Evolutionary conservation across 2,888 invertebrate species (phyloP), one percentile per base, ranked within the genome.

Genomic region (Limenitis camilla): DNA sequence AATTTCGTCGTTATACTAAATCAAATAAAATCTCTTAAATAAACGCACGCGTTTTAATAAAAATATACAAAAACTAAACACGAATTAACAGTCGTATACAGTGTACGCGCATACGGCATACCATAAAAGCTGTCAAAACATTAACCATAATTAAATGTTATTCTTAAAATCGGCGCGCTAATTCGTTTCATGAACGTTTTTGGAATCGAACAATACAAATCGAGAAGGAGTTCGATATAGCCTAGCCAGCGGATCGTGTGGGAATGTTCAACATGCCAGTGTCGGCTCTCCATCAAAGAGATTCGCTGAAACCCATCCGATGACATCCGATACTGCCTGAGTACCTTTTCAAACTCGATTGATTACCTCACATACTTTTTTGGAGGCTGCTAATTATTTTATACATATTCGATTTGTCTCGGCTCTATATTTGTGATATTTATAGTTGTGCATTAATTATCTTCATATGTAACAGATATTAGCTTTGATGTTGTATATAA

Each of bases 201-300:
- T 71, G 76, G 76, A 72, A 76, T 72, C 56, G 66, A 62, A 72
- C 74, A 73, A 66, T 62, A 61, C 62, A 49, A 61, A 61, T 61
- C 53, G 60, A 59, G 61, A 61, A 58, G 58, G 59, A 57, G 51
- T 61, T 58, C 55, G 56, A 52, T 62, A 58, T 64, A 67, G 64
- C 66, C 62, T 64, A 66, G 63, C 63, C 62, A 69, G 68, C 68
- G 56, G 57, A 58, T 74, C 86, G 86, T 86, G 86, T 81, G 78
- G 71, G 82, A 83, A 86, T 86, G 81, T 73, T 68, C 74, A 84
- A 85, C 85, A 83, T 63, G 67, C 61, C 63, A 55, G 71, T 71
- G 82, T 67, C 85, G 85, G 85, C 76, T 58, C 64, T 61, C 65
- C 64, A 66, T 82, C 83, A 85, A 86, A 83, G 68, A 67, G 70